Base-by-base conservation (phyloP, 2,888 invertebrate species). In the Ophion ellenae region DNA sequence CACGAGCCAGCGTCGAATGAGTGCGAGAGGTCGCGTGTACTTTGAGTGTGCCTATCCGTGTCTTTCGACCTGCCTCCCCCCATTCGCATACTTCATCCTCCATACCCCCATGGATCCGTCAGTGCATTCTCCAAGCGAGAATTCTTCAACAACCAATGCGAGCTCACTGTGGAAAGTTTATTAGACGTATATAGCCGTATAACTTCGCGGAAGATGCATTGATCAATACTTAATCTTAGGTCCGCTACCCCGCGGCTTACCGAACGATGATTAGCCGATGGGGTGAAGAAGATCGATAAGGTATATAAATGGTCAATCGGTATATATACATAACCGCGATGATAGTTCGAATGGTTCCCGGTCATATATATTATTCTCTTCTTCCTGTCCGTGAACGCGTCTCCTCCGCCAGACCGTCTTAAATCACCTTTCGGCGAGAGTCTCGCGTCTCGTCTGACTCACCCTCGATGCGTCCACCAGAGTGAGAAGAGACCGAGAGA, bases 271-370 rank as follows among this genome's bases (percentile, higher is more conserved):
- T 85, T 81, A 85, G 78, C 81, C 64, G n/a, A 9, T n/a, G 77
- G 81, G 81, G 74, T 66, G 85, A 85, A 79, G 85, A 85, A 85
- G 85, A 85, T 85, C 74, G 85, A 74, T 74, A 86, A 53, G 83
- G 77, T 71, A 64, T 82, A 91, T 90, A 90, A 91, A 91, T 89
- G 90, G 84, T 90, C 90, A 90, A 91, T 90, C 91, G 89, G 91
- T 89, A 89, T 89, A 88, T 88, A 74, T 75, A 77, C 67, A 83
- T 75, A 69, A 77, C 63, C 57, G 74, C 83, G 66, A 64, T 45
- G 45, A 70, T 75, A 53, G 76, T 76, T 81, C 24, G 24, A 61
- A 57, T 81, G 83, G 81, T 74, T 20, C 47, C 59, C 73, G 66
- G 83, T 69, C 61, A 59, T 70, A 81, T 79, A 81, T 47, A 73